Evolutionary conservation across 2,113 vertebrate species (phyloP), one percentile per base, ranked within the genome.

Genomic region (Perca fluviatilis): DNA sequence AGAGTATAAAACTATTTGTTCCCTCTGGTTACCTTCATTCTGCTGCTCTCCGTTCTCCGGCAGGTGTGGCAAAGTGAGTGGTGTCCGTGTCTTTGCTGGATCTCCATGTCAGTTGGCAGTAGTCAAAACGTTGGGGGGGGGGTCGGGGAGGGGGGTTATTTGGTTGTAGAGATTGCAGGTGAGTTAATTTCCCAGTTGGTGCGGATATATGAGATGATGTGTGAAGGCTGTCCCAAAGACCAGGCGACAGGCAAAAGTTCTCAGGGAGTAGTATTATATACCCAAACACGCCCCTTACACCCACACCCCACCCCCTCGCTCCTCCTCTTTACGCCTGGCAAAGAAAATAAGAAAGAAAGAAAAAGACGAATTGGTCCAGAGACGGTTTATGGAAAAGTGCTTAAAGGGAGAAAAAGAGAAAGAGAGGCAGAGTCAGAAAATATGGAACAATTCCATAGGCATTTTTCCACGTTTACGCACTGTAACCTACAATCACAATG

Each of bases 221-320:
- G 93, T 95, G 89, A 95, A 94, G 87, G 95, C 95, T 96, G 95
- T 95, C 95, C 95, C 95, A 94, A 93, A 93, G 93, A 94, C 91
- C 84, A 95, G 95, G 95, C 95, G 95, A 96, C 95, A 96, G 95
- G 89, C 95, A 95, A 95, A 96, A 96, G 83, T 96, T 95, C 92
- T 93, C 84, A 93, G 94, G 74, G 94, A 92, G 87, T 93, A 92
- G 83, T 91, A 84, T 95, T 96, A 92, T 96, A 96, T 96, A 96
- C 86, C 83, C 88, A 91, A 93, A 92, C 94, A 94, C 95, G 94
- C 95, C 95, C 94, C 93, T 93, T 93, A 63, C 78, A 86, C 79
- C 88, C 83, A 87, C 79, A 76, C 75, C 91, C 90, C 84, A 82
- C 89, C 82, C 67, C 77, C 84, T 91, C 64, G 85, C 89, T 91